Evolutionary conservation across 2,113 vertebrate genomes (phyloP), one percentile per base, ranked within the genome.

Genomic region (Sisor rabdophorus): DNA sequence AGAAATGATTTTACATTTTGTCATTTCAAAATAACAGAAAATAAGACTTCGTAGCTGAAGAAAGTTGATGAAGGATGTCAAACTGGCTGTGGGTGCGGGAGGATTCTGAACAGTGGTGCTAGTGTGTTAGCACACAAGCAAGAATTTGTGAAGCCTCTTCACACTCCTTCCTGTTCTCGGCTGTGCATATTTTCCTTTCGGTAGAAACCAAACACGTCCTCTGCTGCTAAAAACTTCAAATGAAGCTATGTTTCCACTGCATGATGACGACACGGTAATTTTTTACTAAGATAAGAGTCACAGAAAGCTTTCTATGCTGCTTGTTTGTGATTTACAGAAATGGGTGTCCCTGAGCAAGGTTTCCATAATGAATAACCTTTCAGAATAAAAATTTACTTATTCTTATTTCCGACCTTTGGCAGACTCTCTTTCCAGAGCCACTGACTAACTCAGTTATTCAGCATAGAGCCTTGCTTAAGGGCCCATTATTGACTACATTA

Each of bases 161-260:
- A 59, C 63, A 44, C 52, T 32, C 55, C 61, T 73, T 81, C 84
- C 82, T 79, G 73, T 80, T 84, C 81, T 81, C 79, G 20, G 20
- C 50, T 64, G 15, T 47, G 85, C 73, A 84, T 89, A 84, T 87
- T 90, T 91, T 88, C 82, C 83, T 84, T 44, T 82, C 77, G 79
- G 36, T n/a, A 63, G 11, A 28, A 52, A 32, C 81, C 87, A 81
- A 90, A 89, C 79, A 82, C 15, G 59, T n/a, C 22, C 17, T n/a
- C 48, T 64, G 15, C 13, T 12, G 17, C 15, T 68, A 44, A 48
- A 79, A 52, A n/a, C 11, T 22, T 22, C 32, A 30, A 26, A 26
- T 24, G 2, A 71, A 60, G 17, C n/a, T 75, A 17, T 22, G 28
- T 54, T 65, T 24, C 15, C 17, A 54, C 22, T 12, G 32, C 17